These are phyloP conservation scores for Cryptops parisi DNA, from an alignment of 2,888 invertebrate species.

Conservation along the genomic window DNA sequence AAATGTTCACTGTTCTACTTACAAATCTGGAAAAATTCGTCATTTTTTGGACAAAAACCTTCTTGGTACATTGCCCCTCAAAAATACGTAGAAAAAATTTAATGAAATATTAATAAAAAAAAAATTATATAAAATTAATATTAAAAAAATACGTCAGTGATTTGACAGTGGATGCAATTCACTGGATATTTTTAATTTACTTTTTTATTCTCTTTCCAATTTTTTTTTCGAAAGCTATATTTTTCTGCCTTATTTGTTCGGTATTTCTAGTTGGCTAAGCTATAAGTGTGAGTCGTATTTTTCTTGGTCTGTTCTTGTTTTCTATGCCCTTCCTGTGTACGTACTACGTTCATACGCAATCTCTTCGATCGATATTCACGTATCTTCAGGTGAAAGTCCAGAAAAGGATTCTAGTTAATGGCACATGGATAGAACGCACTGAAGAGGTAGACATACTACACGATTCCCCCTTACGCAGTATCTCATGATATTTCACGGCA, in stretches of 20 bases:
- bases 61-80: no score
- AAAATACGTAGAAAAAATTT: no score
- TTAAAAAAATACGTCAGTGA: no score
- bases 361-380: not conserved
- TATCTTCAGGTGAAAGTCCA: conserved; percentile 43
- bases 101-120: no score
- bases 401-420: conserved; percentile 87
- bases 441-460: conserved; percentile 83
- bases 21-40: no score
- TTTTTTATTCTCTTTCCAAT: conserved; percentile 10
- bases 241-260: no score
- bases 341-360: not conserved
- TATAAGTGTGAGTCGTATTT: conserved; percentile 13
- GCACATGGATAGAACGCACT: conserved; percentile 83
- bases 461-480: no score
- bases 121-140: no score
- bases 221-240: not conserved
- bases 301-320: not conserved
- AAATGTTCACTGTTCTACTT: no score
- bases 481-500: no score
- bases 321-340: conserved; percentile 2
- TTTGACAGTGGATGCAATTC: not conserved
- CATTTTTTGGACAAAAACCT: no score
- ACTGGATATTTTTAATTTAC: conserved; percentile 1
- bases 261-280: no score